These are phyloP conservation scores for Lamellibrachia columna DNA, from an alignment of 2,888 invertebrate genomes.

Conservation along the genomic window DNA sequence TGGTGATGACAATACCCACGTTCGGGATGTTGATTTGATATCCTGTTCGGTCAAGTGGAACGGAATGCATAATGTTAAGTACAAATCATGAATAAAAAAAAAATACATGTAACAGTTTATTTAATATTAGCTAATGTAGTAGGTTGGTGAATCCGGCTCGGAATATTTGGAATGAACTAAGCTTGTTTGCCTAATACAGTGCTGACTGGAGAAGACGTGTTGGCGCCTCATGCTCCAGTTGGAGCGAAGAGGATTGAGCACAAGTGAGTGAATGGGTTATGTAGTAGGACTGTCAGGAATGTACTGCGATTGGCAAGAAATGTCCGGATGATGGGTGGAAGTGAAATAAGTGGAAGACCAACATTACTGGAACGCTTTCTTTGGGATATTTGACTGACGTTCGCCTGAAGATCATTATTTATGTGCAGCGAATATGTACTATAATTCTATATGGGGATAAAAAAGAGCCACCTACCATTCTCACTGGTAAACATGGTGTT, in stretches of 20 bases:
- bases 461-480: conserved; percentile 18
- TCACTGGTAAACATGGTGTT: conserved; percentile 29
- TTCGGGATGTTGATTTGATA: conserved; percentile 54
- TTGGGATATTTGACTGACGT: not conserved
- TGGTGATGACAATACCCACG: conserved; percentile 64
- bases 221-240: no score
- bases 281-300: no score
- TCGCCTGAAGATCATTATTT: not conserved
- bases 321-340: not conserved
- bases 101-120: no score
- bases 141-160: no score
- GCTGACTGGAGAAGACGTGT: no score
- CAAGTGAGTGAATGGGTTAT: no score
- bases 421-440: not conserved
- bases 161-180: no score
- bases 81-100: no score
- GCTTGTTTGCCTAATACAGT: no score
- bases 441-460: not conserved
- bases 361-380: not conserved
- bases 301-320: no score
- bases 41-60: conserved; percentile 13
- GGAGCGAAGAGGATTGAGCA: no score
- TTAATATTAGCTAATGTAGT: no score
- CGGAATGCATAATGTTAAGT: not conserved
- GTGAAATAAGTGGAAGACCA: not conserved